Evolutionary conservation across 1,140 invertebrate genomes (phyloP).

Genomic region (Thalassaphorura encarpata): DNA sequence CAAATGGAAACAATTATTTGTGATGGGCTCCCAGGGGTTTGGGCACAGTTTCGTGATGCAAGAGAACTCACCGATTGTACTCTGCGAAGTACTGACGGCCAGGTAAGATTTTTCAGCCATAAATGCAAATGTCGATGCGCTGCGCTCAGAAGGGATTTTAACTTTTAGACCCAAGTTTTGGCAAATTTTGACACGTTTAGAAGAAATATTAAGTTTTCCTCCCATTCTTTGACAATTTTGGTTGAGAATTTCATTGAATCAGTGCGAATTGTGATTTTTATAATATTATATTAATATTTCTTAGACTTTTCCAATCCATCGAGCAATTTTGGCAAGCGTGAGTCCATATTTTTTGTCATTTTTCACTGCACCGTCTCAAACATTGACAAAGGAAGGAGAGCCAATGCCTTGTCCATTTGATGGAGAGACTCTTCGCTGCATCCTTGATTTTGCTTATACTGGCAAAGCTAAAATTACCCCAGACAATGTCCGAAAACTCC

Average conservation of each 20-base stretch:
- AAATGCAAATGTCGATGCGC: neutral
- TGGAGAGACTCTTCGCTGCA: constrained; percentile 39
- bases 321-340: constrained; percentile 52
- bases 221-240: no score
- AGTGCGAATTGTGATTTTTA: neutral
- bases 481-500: constrained; percentile 51
- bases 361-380: constrained; percentile 51
- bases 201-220: neutral
- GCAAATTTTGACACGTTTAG: neutral
- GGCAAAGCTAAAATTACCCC: constrained; percentile 47
- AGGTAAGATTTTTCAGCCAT: neutral
- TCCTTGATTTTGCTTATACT: constrained; percentile 58
- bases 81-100: neutral
- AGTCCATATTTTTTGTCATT: constrained; percentile 57
- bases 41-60: neutral
- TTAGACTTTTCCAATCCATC: constrained; percentile 46
- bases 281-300: no score
- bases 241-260: no score
- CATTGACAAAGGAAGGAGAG: constrained; percentile 43
- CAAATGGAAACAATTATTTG: neutral
- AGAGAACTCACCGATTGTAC: neutral
- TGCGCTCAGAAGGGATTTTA: neutral
- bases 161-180: neutral
- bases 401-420: constrained; percentile 37
- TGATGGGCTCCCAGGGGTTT: neutral